phyloP scores from a whole-genome alignment of 2,113 vertebrate species.

The Pardalotus punctatus region DNA sequence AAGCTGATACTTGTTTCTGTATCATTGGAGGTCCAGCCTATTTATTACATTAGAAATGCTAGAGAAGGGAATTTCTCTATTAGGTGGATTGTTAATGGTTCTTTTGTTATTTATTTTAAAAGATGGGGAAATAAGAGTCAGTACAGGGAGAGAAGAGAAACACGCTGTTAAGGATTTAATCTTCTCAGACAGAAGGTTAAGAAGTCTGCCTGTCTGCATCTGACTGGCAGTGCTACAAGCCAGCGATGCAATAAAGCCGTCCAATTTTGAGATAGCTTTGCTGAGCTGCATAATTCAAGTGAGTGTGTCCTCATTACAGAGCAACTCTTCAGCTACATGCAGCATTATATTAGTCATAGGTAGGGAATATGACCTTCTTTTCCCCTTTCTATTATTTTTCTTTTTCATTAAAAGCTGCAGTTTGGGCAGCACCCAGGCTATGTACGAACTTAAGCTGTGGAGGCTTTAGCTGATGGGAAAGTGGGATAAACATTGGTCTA shows the following conservation, averaged over 20 bases:
- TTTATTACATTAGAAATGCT: neutral
- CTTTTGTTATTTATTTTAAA: neutral
- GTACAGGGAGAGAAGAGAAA: neutral
- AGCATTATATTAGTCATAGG: neutral
- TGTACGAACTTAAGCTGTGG: neutral
- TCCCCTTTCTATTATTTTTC: neutral
- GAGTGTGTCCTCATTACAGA: neutral
- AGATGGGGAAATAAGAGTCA: neutral
- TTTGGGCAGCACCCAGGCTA: neutral
- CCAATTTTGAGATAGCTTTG: neutral
- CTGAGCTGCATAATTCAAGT: slow-evolving; percentile 6
- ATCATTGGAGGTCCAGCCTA: neutral
- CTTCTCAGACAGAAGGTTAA: slow-evolving; percentile 53
- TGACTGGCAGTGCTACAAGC: neutral
- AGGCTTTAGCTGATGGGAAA: neutral
- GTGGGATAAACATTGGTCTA: neutral
- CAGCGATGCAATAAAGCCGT: neutral
- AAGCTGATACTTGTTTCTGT: neutral
- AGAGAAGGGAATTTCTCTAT: neutral
- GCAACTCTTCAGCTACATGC: neutral
- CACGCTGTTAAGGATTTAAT: slow-evolving; percentile 36
- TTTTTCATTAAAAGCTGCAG: neutral
- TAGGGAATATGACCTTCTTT: neutral
- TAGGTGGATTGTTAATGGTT: neutral
- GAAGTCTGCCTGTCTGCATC: slow-evolving; percentile 37